phyloP scores from a whole-genome alignment of 1,140 invertebrate genomes.

The Maconellicoccus hirsutus region DNA sequence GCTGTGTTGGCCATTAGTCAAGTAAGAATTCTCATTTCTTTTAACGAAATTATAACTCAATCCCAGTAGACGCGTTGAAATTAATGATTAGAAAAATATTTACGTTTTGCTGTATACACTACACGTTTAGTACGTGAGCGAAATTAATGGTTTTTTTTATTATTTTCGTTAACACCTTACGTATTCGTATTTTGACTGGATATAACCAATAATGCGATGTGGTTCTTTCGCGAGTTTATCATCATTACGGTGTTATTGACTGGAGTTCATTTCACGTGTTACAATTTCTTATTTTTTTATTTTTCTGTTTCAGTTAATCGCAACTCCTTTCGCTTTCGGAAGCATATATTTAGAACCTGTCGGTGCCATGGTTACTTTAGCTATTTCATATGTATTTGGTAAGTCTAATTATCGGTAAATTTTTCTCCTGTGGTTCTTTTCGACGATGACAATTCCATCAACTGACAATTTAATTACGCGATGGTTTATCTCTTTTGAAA shows the following conservation, averaged over 20 bases:
- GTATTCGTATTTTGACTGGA: too few relatives aligned
- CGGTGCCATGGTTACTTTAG: slow-evolving; percentile 73
- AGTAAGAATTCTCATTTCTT: slow-evolving; percentile 33
- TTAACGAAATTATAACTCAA: background rate
- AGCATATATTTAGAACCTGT: slow-evolving; percentile 72
- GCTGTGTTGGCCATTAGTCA: slow-evolving; percentile 67
- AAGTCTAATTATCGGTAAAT: too few relatives aligned
- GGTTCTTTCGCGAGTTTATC: too few relatives aligned
- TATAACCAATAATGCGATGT: too few relatives aligned
- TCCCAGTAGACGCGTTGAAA: background rate
- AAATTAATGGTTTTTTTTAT: background rate
- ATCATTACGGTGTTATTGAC: too few relatives aligned
- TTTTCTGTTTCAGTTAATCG: slow-evolving; percentile 49
- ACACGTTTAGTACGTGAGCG: background rate
- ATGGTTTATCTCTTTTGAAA: too few relatives aligned
- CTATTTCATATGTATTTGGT: slow-evolving; percentile 76
- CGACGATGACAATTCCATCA: too few relatives aligned
- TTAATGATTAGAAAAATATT: too few relatives aligned
- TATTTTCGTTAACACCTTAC: background rate
- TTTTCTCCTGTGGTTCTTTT: too few relatives aligned
- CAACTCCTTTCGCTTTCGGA: slow-evolving; percentile 78
- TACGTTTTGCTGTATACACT: too few relatives aligned
- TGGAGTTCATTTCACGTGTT: too few relatives aligned
- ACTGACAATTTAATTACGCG: too few relatives aligned
- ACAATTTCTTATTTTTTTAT: background rate